phyloP scores from a whole-genome alignment of 1,140 invertebrate species.

The Drosophila melanica region DNA sequence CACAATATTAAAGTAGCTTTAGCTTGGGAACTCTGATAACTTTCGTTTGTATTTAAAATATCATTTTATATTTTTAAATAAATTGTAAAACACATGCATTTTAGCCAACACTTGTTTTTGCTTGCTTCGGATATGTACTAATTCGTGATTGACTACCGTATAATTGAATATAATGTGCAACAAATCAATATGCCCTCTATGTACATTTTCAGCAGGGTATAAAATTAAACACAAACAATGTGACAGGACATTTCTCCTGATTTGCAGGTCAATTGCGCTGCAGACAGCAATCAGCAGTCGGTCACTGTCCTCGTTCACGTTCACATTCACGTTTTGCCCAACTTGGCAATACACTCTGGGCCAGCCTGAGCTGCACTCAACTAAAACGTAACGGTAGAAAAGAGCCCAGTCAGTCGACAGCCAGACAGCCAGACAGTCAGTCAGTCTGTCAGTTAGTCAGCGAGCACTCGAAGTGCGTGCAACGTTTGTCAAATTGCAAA shows the following conservation, averaged over 20 bases:
- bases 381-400: constrained; percentile 61
- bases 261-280: constrained; percentile 73
- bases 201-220: not conserved
- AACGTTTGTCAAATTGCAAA: constrained; percentile 77
- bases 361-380: constrained; percentile 49
- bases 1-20: too few relatives aligned
- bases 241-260: constrained; percentile 44
- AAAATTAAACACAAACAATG: constrained; percentile 47
- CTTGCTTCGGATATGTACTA: too few relatives aligned
- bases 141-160: too few relatives aligned
- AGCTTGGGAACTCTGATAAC: too few relatives aligned
- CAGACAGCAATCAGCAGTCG: constrained; percentile 52
- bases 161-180: too few relatives aligned
- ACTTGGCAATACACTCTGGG: constrained; percentile 39
- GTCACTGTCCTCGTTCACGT: constrained; percentile 35
- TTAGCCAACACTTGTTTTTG: too few relatives aligned
- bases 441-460: constrained; percentile 26
- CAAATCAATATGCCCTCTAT: not conserved
- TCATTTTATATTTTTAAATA: too few relatives aligned
- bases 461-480: constrained; percentile 64
- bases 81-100: too few relatives aligned
- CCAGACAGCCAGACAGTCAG: constrained; percentile 13
- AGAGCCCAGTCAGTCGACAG: constrained; percentile 19
- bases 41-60: too few relatives aligned
- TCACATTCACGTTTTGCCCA: constrained; percentile 1